Base-by-base conservation (phyloP, 2,113 vertebrate species). In the Aspiorhynchus laticeps region DNA sequence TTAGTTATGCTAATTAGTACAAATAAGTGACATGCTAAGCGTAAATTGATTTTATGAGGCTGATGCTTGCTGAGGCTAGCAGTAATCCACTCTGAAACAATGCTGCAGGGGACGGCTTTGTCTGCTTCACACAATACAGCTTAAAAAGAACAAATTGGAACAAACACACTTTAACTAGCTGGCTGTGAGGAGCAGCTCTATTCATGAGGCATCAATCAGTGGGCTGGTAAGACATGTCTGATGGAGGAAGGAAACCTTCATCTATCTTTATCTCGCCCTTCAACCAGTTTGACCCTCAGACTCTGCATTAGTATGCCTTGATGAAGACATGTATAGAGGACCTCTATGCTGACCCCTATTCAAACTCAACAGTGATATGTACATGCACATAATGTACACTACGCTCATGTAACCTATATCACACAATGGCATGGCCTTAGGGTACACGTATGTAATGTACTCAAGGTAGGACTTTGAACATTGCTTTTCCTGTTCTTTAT, bases 111-210 rank as follows among this genome's bases (percentile, higher is more conserved):
- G 48, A 80, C 46, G 5, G 83, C 91, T 92, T 95, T 94, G 92
- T 93, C 86, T 48, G 1, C 33, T 17, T 65, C 38, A 77, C 85
- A 94, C 90, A 94, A 93, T 91, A 83, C 86, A 46, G 89, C 89
- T 90, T 65, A 61, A 94, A 94, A 92, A 91, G 89, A 90, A 88
- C 88, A 90, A 87, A 92, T 87, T 90, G 88, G 90, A 91, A 88
- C 82, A 85, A 90, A 88, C 90, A 74, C 86, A 90, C 88, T 91
- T 94, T 87, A 90, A 87, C 89, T 73, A 88, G 90, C 91, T 87
- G 86, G 79, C 81, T 89, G 89, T 88, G 79, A 88, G 90, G 85
- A 83, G 90, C 87, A 89, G 86, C 84, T 88, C 92, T 90, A 89
- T 93, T 92, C 91, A 94, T 36, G 86, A 74, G 33, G 86, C 88